Evolutionary conservation across 2,797 vertebrate species (phyloP), one percentile per base, ranked within the genome.

Genomic region (Adelosebastes latens): DNA sequence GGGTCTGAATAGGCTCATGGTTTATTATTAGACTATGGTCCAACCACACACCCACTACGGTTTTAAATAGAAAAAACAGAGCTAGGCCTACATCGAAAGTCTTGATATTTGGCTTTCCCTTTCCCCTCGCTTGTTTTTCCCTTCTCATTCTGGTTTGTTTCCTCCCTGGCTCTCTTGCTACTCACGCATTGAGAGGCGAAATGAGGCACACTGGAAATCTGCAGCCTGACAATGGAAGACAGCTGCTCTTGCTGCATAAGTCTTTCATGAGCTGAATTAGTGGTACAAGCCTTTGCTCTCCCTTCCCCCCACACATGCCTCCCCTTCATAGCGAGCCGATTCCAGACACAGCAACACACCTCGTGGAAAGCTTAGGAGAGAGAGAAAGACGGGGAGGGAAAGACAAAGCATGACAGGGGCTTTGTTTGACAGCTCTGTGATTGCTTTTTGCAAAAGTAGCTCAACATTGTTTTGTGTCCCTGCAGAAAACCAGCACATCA

Each of bases 221-320:
- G 91, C 94, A 92, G 94, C 89, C 95, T 92, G 92, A 96, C 96
- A 96, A 96, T 96, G 91, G 94, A 92, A 95, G 96, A 96, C 96
- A 96, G 96, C 95, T 96, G 96, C 94, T 95, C 92, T 89, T 70
- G 86, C 94, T 93, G 90, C 94, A 92, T 90, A 90, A 94, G 93
- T 94, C 95, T 95, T 96, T 95, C 95, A 96, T 93, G 93, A 95
- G 94, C 93, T 94, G 96, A 96, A 96, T 96, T 95, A 95, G 95
- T 93, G 87, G 93, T 83, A 94, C 92, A 84, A 94, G 95, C 89
- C 91, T 82, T 66, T 79, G 82, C 89, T 75, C 87, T 76, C 89
- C 94, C 94, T 60, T 81, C 93, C 93, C 92, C 93, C 91, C 84
- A 72, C 85, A 55, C 81, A 80, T 75, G 59, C 79, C 84, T 89